Evolutionary conservation across 2,888 invertebrate genomes (phyloP).

Genomic region (Drosophila histrio): DNA sequence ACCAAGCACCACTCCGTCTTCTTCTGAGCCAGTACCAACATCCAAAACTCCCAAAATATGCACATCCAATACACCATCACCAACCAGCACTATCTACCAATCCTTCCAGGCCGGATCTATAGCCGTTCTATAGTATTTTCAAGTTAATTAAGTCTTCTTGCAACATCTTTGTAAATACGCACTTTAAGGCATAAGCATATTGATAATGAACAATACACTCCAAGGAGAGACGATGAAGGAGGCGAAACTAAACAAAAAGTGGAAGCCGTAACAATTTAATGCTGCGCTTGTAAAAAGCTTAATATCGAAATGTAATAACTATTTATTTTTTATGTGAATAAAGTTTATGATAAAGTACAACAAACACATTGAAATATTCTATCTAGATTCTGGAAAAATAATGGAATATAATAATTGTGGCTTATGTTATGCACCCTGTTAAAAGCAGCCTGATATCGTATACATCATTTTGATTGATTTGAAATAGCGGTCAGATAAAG

Average conservation of each 20-base stretch:
- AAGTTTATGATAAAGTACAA: constrained; percentile 74
- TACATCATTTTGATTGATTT: no score
- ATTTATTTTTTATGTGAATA: constrained; percentile 78
- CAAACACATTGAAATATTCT: neutral
- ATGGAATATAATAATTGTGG: no score
- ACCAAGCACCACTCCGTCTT: constrained; percentile 34
- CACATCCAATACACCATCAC: constrained; percentile 46
- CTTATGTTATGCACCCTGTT: no score
- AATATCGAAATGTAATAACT: constrained; percentile 73
- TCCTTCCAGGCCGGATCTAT: constrained; percentile 37
- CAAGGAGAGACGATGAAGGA: constrained; percentile 25
- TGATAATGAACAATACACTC: constrained; percentile 38
- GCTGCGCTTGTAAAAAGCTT: constrained; percentile 34
- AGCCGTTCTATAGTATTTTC: constrained; percentile 21
- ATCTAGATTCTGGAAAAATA: neutral
- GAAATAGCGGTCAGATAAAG: no score
- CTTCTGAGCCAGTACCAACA: constrained; percentile 42
- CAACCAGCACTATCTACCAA: constrained; percentile 19
- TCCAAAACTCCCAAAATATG: constrained; percentile 29
- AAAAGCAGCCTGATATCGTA: no score
- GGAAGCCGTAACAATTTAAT: constrained; percentile 12
- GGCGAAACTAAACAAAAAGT: constrained; percentile 14
- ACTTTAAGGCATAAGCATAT: constrained; percentile 64
- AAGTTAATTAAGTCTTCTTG: constrained; percentile 60
- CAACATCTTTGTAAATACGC: constrained; percentile 77